These are phyloP conservation scores for Alsophila aescularia DNA, from an alignment of 2,888 invertebrate species.

Conservation along the genomic window DNA sequence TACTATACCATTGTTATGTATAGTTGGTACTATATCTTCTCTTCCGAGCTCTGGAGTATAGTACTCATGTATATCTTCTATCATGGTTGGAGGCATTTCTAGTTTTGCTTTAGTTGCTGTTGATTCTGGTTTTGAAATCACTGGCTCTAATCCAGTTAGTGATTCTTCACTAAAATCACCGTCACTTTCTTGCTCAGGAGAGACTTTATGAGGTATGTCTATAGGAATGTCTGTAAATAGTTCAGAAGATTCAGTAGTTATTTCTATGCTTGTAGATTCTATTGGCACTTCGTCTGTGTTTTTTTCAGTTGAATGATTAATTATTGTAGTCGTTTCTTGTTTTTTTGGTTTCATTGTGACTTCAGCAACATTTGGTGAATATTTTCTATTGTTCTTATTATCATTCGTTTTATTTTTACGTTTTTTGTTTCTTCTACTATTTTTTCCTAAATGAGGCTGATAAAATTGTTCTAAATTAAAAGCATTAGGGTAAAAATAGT, in stretches of 20 bases:
- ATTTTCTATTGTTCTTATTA: slow-evolving; percentile 10
- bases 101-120: slow-evolving; percentile 7
- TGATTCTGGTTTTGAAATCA: slow-evolving; percentile 4
- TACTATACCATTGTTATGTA: slow-evolving; percentile 47
- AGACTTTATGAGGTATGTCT: slow-evolving; percentile 28
- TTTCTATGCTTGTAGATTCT: slow-evolving; percentile 32
- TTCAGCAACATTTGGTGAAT: slow-evolving; percentile 8
- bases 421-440: slow-evolving; percentile 22
- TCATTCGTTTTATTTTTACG: slow-evolving; percentile 27
- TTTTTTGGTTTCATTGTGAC: slow-evolving; percentile 31
- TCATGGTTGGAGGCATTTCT: slow-evolving; percentile 14
- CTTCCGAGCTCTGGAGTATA: slow-evolving; percentile 39
- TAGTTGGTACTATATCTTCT: slow-evolving; percentile 46
- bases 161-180: too few relatives aligned
- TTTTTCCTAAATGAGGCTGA: slow-evolving; percentile 23
- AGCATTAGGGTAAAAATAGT: slow-evolving; percentile 30
- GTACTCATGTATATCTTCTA: slow-evolving; percentile 29
- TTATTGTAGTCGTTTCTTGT: slow-evolving; percentile 27
- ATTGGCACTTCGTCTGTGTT: slow-evolving; percentile 25
- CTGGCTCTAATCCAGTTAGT: not conserved
- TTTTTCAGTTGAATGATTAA: slow-evolving; percentile 24
- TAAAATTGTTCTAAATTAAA: slow-evolving; percentile 42
- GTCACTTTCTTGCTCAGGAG: slow-evolving; percentile 20
- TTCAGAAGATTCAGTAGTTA: slow-evolving; percentile 27
- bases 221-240: slow-evolving; percentile 29